Conservation (phyloP, 2,888 invertebrate species). For the Drosophila phalerata region DNA sequence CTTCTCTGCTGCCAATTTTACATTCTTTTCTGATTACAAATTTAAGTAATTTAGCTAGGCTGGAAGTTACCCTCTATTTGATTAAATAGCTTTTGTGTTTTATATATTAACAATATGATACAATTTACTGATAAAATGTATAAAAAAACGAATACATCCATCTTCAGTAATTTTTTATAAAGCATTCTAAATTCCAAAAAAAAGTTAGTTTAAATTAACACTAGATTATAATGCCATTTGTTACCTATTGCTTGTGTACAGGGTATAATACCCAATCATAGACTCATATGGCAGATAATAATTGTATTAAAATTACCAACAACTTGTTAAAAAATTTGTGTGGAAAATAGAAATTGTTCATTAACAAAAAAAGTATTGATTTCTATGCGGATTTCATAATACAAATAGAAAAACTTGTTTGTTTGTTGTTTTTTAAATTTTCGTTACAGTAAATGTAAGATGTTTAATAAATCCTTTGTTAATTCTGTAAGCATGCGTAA, state of each 20-base stretch:
- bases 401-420: background rate
- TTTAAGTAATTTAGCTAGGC: background rate
- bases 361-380: background rate
- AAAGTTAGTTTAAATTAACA: no score
- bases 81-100: background rate
- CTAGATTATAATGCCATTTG: no score
- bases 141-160: no score
- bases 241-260: no score
- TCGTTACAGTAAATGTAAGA: no score
- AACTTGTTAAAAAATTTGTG: background rate
- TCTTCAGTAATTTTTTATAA: no score
- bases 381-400: background rate
- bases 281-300: background rate
- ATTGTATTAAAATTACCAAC: constrained; percentile 1
- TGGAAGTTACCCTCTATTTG: background rate
- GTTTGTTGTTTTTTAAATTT: background rate
- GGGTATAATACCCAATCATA: constrained; percentile 5
- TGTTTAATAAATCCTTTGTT: no score
- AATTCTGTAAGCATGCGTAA: background rate
- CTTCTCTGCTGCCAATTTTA: background rate
- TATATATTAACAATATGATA: background rate
- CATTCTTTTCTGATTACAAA: background rate
- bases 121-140: no score
- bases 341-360: background rate
- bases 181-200: no score